Conservation (phyloP, 2,113 vertebrate genomes). For the Dicrurus megarhynchus region DNA sequence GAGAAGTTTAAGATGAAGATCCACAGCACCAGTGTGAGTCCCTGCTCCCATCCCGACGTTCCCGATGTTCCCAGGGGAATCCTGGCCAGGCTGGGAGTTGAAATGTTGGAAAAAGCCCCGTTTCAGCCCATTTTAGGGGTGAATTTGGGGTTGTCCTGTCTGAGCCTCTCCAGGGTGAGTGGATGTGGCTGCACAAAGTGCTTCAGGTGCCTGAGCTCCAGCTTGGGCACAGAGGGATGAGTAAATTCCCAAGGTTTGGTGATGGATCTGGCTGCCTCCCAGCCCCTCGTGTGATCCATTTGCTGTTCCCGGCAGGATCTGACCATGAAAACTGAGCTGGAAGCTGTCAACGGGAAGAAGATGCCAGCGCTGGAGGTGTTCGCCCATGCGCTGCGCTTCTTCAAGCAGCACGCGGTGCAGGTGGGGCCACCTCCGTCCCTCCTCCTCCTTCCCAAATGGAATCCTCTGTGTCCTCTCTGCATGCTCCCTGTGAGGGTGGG, state of each 20-base stretch:
- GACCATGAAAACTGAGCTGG: constrained; percentile 86
- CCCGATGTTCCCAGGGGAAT: accelerated
- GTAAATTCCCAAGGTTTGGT: accelerated
- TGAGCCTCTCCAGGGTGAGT: accelerated
- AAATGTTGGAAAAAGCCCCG: accelerated
- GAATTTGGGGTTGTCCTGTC: background rate
- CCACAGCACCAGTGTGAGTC: constrained; percentile 88
- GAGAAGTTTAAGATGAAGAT: constrained; percentile 99
- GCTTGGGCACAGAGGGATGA: accelerated
- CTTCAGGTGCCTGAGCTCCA: too few species aligned
- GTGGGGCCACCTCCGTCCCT: constrained; percentile 51
- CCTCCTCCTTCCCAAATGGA: background rate
- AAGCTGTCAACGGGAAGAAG: constrained; percentile 87
- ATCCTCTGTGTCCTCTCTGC: accelerated
- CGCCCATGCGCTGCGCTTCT: constrained; percentile 88
- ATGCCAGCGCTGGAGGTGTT: constrained; percentile 90
- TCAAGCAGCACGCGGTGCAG: constrained; percentile 90
- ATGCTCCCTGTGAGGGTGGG: background rate
- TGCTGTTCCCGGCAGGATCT: constrained; percentile 70
- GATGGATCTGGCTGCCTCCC: accelerated
- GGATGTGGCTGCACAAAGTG: too few species aligned
- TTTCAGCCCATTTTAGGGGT: background rate
- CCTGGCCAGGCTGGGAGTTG: too few species aligned
- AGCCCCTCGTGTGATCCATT: accelerated
- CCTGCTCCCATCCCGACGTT: accelerated